These are phyloP conservation scores for Falco biarmicus DNA, from an alignment of 2,797 vertebrate species.

Conservation along the genomic window DNA sequence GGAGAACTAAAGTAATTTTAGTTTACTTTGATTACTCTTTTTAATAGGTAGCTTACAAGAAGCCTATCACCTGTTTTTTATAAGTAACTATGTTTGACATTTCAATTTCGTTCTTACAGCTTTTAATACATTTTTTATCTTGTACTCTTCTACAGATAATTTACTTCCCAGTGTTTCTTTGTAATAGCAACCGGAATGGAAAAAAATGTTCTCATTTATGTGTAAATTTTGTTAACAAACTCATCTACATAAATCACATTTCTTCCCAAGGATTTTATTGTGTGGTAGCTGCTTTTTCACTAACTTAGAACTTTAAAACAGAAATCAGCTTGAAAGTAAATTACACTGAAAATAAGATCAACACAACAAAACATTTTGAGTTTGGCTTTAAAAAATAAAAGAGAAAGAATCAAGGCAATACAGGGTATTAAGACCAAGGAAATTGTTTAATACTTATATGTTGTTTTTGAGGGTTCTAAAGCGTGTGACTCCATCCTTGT, in stretches of 20 bases:
- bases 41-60: conserved; percentile 43
- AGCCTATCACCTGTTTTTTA: conserved; percentile 66
- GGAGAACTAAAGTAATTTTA: conserved; percentile 70
- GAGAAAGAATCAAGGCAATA: background rate
- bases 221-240: conserved; percentile 83
- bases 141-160: conserved; percentile 78
- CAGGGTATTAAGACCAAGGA: background rate
- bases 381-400: conserved; percentile 27
- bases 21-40: conserved; percentile 82
- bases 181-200: conserved; percentile 71
- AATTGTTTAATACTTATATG: background rate
- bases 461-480: background rate
- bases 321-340: conserved; percentile 40
- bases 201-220: conserved; percentile 79
- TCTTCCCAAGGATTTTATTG: conserved; percentile 54
- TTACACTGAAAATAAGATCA: conserved; percentile 40
- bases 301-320: conserved; percentile 52
- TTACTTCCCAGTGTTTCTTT: conserved; percentile 80
- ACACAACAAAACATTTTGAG: conserved; percentile 12
- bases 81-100: conserved; percentile 81
- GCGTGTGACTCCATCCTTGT: background rate
- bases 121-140: conserved; percentile 81
- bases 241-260: conserved; percentile 76
- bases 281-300: conserved; percentile 44
- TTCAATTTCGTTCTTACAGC: conserved; percentile 80